Conservation (phyloP, 2,797 vertebrate species). For the Intellagama lesueurii region DNA sequence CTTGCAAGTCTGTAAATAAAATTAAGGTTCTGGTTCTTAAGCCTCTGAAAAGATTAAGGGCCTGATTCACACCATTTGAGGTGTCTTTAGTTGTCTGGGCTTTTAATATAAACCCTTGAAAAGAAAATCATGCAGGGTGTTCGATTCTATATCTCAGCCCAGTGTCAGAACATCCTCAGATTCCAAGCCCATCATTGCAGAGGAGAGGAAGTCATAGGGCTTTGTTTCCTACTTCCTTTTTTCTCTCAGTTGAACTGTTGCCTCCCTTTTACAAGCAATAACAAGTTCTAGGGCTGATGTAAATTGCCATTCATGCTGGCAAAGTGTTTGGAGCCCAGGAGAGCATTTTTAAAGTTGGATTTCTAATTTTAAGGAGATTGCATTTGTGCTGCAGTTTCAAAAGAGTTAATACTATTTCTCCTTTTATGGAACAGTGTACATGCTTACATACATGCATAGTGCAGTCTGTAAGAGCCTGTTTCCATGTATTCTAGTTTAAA, state of each 20-base stretch:
- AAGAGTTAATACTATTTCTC: not conserved
- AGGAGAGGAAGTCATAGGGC: no score
- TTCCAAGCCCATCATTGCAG: no score
- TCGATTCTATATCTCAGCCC: no score
- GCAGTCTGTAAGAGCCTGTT: not conserved
- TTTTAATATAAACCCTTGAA: not conserved
- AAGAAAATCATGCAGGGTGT: no score
- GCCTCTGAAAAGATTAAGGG: not conserved
- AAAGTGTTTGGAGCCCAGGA: no score
- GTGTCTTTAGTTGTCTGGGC: not conserved
- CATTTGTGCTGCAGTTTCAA: not conserved
- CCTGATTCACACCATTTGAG: not conserved
- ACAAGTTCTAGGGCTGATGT: no score
- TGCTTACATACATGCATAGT: not conserved
- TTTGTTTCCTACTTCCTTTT: no score
- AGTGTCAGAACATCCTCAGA: no score
- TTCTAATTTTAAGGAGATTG: not conserved
- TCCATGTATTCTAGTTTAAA: not conserved
- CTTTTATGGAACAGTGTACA: not conserved
- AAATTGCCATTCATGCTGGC: no score
- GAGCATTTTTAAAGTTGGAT: not conserved
- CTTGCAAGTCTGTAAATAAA: not conserved
- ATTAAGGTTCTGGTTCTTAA: not conserved
- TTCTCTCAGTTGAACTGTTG: no score
- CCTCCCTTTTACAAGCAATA: no score